A percentile compares a stretch with the other conserved stretches of the same genome.
phyloP scores from a whole-genome alignment of 2,113 vertebrate species.

The Spheniscus mendiculus region DNA sequence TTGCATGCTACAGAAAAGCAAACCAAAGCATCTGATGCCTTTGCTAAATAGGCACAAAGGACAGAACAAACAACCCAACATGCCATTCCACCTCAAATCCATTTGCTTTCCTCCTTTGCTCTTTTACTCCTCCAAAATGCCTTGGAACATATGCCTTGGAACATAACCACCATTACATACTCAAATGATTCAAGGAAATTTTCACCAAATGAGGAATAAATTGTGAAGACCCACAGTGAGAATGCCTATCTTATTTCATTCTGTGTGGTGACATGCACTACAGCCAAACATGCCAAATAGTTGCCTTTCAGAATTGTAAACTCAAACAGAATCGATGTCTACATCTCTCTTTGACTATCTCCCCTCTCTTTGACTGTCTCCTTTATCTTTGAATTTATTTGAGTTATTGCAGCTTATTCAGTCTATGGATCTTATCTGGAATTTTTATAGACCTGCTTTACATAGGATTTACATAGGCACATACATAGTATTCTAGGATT shows the following conservation, averaged over 20 bases:
- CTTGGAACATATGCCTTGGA: slow-evolving; percentile 18
- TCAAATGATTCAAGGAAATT: slow-evolving; percentile 6
- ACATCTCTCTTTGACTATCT: neutral
- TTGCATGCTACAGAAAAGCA: slow-evolving; percentile 10
- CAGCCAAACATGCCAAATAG: neutral
- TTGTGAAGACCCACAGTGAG: neutral
- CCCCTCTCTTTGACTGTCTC: neutral
- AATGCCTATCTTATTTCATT: neutral
- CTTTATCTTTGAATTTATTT: neutral
- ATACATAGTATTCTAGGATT: neutral
- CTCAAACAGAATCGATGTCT: neutral
- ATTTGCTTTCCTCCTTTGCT: slow-evolving; percentile 6
- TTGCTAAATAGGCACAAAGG: slow-evolving; percentile 32
- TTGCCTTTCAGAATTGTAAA: neutral
- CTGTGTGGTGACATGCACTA: neutral
- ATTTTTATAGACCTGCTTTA: neutral
- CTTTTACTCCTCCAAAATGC: neutral
- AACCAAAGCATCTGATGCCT: slow-evolving; percentile 34
- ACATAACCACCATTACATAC: neutral
- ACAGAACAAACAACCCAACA: slow-evolving; percentile 11
- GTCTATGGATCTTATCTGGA: neutral
- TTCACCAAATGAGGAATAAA: slow-evolving; percentile 1
- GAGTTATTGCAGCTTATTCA: neutral
- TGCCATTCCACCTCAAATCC: slow-evolving; percentile 21
- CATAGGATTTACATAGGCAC: neutral